A percentile compares a stretch with the other conserved stretches of the same genome.
phyloP scores from a whole-genome alignment of 2,797 vertebrate genomes.

The Enteromius afrohamiltoni region DNA sequence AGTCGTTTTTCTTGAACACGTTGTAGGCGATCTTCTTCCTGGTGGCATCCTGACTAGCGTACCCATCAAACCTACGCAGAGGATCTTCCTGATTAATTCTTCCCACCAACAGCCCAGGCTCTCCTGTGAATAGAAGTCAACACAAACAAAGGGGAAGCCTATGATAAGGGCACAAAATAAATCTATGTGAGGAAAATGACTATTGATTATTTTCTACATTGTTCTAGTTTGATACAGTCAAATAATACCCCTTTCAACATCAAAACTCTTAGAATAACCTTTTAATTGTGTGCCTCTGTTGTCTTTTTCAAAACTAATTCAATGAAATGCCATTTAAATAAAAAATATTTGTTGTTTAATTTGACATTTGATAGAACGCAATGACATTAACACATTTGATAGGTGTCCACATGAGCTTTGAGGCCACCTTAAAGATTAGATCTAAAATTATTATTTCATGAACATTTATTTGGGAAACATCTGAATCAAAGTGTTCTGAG shows the following conservation, averaged over 20 bases:
- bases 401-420: neutral
- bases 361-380: neutral
- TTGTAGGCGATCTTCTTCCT: constrained; percentile 79
- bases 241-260: neutral
- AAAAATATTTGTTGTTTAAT: neutral
- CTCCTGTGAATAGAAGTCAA: constrained; percentile 70
- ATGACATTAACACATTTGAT: neutral
- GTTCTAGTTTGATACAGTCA: neutral
- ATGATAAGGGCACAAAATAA: neutral
- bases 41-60: constrained; percentile 79
- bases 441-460: neutral
- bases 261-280: neutral
- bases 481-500: neutral
- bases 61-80: constrained; percentile 86
- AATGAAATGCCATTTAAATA: neutral
- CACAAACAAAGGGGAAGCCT: neutral
- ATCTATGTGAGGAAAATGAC: neutral
- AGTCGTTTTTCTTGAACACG: constrained; percentile 84
- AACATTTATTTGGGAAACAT: neutral
- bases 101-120: constrained; percentile 84
- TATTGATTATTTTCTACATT: neutral
- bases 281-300: neutral
- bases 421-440: neutral
- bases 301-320: neutral
- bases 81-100: constrained; percentile 82